These are phyloP conservation scores for Lepetodrilus schrolli DNA, from an alignment of 2,888 invertebrate genomes.

Conservation along the genomic window DNA sequence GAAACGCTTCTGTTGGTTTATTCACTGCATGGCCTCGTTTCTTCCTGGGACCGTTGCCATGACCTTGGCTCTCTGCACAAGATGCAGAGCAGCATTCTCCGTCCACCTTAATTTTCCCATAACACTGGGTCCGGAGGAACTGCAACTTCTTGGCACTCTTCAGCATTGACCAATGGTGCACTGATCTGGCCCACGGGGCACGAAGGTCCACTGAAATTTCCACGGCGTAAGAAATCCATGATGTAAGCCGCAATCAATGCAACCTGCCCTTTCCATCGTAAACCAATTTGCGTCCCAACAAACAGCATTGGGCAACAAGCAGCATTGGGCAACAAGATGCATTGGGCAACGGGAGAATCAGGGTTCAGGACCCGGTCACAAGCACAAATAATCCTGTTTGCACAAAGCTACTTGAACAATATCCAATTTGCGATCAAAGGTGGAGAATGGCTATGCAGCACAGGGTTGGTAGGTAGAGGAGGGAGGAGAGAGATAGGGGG, in stretches of 20 bases:
- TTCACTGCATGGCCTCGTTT: constrained; percentile 13
- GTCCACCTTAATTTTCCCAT: no score
- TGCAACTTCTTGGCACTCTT: no score
- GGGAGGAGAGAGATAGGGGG: no score
- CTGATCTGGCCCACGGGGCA: no score
- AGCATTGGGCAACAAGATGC: background rate
- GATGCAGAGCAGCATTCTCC: no score
- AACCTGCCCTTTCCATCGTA: background rate
- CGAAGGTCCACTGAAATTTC: no score
- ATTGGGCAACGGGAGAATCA: background rate
- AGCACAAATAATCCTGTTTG: background rate
- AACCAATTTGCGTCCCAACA: background rate
- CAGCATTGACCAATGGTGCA: no score
- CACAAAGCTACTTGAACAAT: no score
- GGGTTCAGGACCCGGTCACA: background rate
- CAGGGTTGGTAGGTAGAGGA: no score
- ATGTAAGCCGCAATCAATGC: background rate
- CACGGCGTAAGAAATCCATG: background rate
- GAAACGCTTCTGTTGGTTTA: constrained; percentile 22
- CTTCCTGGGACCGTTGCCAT: background rate
- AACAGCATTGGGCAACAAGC: background rate
- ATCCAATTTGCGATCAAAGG: background rate
- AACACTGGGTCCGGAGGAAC: no score
- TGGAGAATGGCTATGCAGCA: background rate
- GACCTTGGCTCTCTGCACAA: no score